Conservation (phyloP, 2,888 invertebrate species). For the Thymelicus acteon region DNA sequence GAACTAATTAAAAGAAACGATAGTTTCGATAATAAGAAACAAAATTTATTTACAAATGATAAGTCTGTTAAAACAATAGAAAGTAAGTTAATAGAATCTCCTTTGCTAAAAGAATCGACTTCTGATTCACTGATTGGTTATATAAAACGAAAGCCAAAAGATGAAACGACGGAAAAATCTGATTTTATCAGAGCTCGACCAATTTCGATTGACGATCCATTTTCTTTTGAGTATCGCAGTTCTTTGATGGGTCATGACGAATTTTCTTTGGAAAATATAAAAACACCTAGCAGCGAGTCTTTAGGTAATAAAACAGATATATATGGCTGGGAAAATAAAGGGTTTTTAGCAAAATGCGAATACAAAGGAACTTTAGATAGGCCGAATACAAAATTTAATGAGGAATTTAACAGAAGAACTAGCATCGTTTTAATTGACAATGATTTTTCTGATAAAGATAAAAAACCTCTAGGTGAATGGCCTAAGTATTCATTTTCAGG, state of each 20-base stretch:
- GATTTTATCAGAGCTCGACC: constrained; percentile 72
- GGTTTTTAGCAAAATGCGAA: constrained; percentile 73
- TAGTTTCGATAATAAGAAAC: constrained; percentile 45
- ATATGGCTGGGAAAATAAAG: constrained; percentile 83
- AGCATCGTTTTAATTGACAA: constrained; percentile 52
- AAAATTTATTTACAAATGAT: constrained; percentile 46
- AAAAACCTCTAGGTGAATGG: constrained; percentile 62
- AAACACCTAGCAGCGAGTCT: constrained; percentile 74
- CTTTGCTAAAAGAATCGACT: constrained; percentile 74
- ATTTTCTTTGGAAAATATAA: constrained; percentile 58
- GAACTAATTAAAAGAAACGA: constrained; percentile 39
- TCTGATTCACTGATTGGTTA: constrained; percentile 77
- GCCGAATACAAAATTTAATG: constrained; percentile 53
- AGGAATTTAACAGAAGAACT: constrained; percentile 56
- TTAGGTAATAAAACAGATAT: constrained; percentile 76
- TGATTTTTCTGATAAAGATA: constrained; percentile 51
- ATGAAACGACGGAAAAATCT: constrained; percentile 57
- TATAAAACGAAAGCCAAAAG: constrained; percentile 60
- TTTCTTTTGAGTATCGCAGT: constrained; percentile 69
- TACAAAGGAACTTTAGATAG: constrained; percentile 58
- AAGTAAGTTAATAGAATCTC: constrained; percentile 63
- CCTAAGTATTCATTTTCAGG: constrained; percentile 70
- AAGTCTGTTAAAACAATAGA: constrained; percentile 56
- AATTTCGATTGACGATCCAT: constrained; percentile 79
- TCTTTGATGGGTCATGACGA: constrained; percentile 54